These are phyloP conservation scores for Anoplius nigerrimus DNA, from an alignment of 2,888 invertebrate genomes.

Conservation along the genomic window DNA sequence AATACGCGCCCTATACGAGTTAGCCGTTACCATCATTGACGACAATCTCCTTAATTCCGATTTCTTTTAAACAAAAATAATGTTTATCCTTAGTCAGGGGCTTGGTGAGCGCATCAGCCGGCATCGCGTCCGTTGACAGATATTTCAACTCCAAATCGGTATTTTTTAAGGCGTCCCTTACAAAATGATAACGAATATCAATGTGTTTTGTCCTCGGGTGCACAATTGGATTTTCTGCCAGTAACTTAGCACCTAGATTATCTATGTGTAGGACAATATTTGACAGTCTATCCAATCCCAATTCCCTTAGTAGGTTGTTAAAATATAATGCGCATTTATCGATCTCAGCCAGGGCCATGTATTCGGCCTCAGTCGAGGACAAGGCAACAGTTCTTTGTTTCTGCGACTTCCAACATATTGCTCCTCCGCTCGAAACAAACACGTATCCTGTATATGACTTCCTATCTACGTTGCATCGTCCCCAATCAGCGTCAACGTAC, in stretches of 20 bases:
- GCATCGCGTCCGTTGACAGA: conserved; percentile 8
- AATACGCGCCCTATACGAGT: no score
- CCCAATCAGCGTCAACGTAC: conserved; percentile 31
- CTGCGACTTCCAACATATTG: conserved; percentile 22
- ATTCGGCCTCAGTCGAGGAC: conserved; percentile 13
- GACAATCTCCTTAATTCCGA: no score
- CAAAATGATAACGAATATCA: conserved; percentile 16
- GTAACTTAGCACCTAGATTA: conserved; percentile 9
- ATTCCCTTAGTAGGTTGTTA: background rate
- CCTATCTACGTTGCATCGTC: conserved; percentile 18
- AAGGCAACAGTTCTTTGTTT: conserved; percentile 11
- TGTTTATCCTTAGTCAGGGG: conserved; percentile 10
- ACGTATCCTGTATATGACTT: conserved; percentile 21
- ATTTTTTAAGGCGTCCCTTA: conserved; percentile 7
- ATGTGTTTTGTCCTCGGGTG: conserved; percentile 13
- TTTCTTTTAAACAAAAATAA: no score
- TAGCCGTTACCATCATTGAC: no score
- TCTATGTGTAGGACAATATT: background rate
- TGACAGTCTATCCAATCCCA: background rate
- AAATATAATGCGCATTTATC: conserved; percentile 12
- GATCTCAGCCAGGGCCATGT: conserved; percentile 20
- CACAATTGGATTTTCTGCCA: conserved; percentile 13
- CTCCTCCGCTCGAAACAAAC: conserved; percentile 14
- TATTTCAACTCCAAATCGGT: background rate
- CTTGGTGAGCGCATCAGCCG: conserved; percentile 14